Conservation (phyloP, 2,113 vertebrate species). For the Triplophysa rosa region DNA sequence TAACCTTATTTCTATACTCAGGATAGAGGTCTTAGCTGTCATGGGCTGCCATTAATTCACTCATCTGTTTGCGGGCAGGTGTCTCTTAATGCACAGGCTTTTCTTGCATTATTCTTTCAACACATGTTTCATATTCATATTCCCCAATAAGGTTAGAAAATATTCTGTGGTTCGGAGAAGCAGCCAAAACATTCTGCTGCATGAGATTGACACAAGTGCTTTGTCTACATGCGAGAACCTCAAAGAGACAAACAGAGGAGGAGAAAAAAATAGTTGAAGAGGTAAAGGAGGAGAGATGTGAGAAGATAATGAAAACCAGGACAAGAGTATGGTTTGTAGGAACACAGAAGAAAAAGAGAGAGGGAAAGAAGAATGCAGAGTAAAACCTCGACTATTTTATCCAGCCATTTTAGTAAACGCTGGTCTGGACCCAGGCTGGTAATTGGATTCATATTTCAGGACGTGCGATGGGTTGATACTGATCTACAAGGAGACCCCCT, state of each 20-base stretch:
- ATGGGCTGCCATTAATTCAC: constrained; percentile 43
- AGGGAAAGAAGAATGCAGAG: neutral
- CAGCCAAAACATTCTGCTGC: constrained; percentile 37
- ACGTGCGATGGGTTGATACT: constrained; percentile 37
- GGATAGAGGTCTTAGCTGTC: constrained; percentile 25
- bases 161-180: constrained; percentile 39
- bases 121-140: constrained; percentile 47
- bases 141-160: constrained; percentile 41
- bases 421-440: constrained; percentile 26
- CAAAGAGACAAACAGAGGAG: constrained; percentile 16
- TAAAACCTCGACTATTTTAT: constrained; percentile 40
- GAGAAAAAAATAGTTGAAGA: constrained; percentile 10
- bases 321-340: neutral
- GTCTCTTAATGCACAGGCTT: constrained; percentile 34
- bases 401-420: constrained; percentile 49
- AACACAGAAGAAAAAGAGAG: constrained; percentile 22
- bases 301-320: constrained; percentile 24
- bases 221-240: constrained; percentile 33
- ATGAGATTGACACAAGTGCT: constrained; percentile 18
- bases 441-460: constrained; percentile 58
- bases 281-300: constrained; percentile 24
- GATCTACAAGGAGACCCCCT: constrained; percentile 51
- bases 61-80: constrained; percentile 47
- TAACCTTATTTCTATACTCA: constrained; percentile 35
- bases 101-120: constrained; percentile 34